Conservation (phyloP, 2,113 vertebrate species). For the Hyperopisus bebe region DNA sequence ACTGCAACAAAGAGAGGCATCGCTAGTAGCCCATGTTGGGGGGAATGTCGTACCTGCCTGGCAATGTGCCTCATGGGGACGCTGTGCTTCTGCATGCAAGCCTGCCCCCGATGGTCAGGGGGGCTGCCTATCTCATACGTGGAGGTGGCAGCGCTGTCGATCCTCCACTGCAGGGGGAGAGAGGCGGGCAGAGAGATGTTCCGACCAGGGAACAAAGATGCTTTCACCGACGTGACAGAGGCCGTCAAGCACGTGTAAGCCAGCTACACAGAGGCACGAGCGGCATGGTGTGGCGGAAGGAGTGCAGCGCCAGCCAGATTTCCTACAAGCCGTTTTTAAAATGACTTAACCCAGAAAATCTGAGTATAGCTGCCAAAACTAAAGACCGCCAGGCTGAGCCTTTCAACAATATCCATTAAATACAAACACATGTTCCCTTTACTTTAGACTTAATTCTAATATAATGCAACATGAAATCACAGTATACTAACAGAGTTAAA, state of each 20-base stretch:
- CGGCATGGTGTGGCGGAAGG: not conserved
- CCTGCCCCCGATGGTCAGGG: conserved; percentile 85
- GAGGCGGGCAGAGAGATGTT: conserved; percentile 34
- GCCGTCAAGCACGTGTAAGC: not conserved
- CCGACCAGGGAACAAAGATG: conserved; percentile 17
- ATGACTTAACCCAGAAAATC: not conserved
- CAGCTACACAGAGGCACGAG: not conserved
- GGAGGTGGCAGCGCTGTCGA: conserved; percentile 98
- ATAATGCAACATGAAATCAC: not conserved
- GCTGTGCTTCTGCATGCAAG: conserved; percentile 84
- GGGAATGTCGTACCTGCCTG: conserved; percentile 81
- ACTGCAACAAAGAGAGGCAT: conserved; percentile 79
- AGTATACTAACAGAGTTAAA: not conserved
- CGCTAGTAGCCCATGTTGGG: conserved; percentile 45
- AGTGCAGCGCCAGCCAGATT: not conserved
- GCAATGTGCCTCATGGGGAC: conserved; percentile 83
- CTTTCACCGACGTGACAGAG: not conserved
- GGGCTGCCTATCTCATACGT: conserved; percentile 90
- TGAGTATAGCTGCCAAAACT: not conserved
- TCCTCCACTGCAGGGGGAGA: conserved; percentile 80
- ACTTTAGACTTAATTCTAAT: not conserved
- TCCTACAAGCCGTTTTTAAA: not conserved
- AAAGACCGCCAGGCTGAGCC: not conserved
- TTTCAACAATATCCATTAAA: not conserved
- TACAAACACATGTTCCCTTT: not conserved